Evolutionary conservation across 1,140 invertebrate species (phyloP).

Genomic region (Phenacoccus solenopsis): DNA sequence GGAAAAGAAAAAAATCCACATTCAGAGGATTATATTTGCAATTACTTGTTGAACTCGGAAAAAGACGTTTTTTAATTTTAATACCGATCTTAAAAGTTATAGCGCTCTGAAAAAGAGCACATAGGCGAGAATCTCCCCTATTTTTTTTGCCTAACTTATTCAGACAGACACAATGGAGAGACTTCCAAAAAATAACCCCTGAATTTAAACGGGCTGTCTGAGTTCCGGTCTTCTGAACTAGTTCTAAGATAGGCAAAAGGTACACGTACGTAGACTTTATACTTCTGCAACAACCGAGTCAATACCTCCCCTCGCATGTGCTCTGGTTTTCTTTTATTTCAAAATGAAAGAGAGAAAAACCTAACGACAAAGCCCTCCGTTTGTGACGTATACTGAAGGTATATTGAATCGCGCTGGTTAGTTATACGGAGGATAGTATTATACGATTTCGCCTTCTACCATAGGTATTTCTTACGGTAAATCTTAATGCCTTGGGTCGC

Average conservation of each 20-base stretch:
- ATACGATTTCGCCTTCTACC: background rate
- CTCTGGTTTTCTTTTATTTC: conserved; percentile 17
- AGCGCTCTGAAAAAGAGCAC: background rate
- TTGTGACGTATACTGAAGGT: background rate
- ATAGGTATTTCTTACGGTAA: conserved; percentile 12
- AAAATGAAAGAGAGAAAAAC: conserved; percentile 11
- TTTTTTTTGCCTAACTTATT: conserved; percentile 7
- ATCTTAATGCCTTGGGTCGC: conserved; percentile 5
- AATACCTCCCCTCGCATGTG: conserved; percentile 11
- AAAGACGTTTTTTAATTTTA: conserved; percentile 12
- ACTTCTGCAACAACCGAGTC: conserved; percentile 1
- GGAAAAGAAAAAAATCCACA: background rate
- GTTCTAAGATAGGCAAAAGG: background rate
- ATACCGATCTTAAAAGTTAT: background rate
- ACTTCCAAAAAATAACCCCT: conserved; percentile 16
- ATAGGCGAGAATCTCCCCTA: conserved; percentile 7
- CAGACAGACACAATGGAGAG: conserved; percentile 4
- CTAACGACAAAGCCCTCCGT: conserved; percentile 4
- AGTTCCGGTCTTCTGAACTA: conserved; percentile 17
- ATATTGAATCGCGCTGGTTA: background rate
- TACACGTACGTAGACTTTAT: background rate
- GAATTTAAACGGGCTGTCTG: conserved; percentile 14
- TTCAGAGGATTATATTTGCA: background rate
- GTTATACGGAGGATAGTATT: conserved; percentile 6
- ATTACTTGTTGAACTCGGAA: background rate